A percentile compares a stretch with the other conserved stretches of the same genome.
Conservation (phyloP, 2,113 vertebrate genomes). For the Hemibagrus wyckioides region DNA sequence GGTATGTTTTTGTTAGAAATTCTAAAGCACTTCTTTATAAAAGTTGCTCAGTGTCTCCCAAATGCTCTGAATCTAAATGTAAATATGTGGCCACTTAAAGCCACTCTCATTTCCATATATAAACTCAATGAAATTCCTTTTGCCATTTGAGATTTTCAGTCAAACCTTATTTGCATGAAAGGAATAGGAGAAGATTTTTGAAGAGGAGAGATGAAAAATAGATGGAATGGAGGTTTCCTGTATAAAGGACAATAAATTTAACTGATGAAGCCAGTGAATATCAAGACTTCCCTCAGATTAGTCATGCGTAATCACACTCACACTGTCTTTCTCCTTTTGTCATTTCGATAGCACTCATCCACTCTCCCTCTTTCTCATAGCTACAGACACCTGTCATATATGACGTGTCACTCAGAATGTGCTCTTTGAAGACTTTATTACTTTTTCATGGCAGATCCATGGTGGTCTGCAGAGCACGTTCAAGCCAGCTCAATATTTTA, state of each 20-base stretch:
- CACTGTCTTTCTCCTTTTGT: not conserved
- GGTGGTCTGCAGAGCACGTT: slow-evolving; percentile 3
- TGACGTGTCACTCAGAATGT: slow-evolving; percentile 19
- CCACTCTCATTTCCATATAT: not conserved
- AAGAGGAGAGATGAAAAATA: not conserved
- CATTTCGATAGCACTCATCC: not conserved
- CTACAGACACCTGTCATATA: slow-evolving; percentile 15
- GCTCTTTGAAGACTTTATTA: slow-evolving; percentile 29
- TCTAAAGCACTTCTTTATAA: not conserved
- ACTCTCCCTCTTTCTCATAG: not conserved
- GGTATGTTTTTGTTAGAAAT: not conserved
- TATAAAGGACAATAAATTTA: slow-evolving; percentile 15
- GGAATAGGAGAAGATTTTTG: not conserved
- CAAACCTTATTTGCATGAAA: not conserved
- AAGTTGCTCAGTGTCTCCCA: not conserved
- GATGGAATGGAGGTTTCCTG: not conserved
- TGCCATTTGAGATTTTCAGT: not conserved
- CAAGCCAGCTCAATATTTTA: not conserved
- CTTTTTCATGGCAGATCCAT: slow-evolving; percentile 12
- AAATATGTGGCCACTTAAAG: not conserved
- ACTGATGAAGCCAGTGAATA: slow-evolving; percentile 4
- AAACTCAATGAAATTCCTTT: not conserved
- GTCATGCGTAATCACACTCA: not conserved
- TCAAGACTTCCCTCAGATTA: slow-evolving; percentile 4
- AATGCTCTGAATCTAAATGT: not conserved